phyloP scores from a whole-genome alignment of 2,113 vertebrate species.

The Chaetodon trifascialis region DNA sequence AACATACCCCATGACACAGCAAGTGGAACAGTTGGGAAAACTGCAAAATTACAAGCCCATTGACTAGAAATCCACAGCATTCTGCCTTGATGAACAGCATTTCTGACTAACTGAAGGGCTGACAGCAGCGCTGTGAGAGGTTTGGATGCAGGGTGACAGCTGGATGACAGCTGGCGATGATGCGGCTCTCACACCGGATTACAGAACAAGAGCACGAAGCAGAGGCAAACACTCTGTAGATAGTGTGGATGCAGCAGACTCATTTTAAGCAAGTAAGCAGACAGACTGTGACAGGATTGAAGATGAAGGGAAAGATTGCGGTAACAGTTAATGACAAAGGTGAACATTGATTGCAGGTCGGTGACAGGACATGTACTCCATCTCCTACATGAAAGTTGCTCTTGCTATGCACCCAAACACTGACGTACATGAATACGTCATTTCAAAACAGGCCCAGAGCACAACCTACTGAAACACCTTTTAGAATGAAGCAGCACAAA shows the following conservation, averaged over 20 bases:
- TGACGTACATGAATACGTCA: too few species aligned
- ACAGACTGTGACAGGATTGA: neutral
- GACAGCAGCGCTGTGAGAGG: neutral
- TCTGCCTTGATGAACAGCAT: neutral
- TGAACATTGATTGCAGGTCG: too few species aligned
- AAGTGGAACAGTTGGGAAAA: neutral
- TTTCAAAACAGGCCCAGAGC: too few species aligned
- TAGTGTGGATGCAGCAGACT: neutral
- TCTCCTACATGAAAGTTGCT: too few species aligned
- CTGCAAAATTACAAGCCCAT: too few species aligned
- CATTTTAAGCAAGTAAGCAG: neutral
- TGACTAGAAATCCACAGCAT: neutral
- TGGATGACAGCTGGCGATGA: constrained; percentile 46
- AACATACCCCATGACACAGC: neutral
- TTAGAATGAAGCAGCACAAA: too few species aligned
- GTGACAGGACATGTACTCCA: too few species aligned
- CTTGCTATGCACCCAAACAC: too few species aligned
- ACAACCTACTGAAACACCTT: too few species aligned
- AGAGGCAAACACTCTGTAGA: neutral
- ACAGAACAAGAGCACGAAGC: neutral
- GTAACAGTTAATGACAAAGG: too few species aligned
- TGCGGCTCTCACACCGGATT: constrained; percentile 14
- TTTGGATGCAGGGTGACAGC: neutral
- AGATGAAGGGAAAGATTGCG: neutral
- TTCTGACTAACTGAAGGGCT: neutral